Evolutionary conservation across 1,140 invertebrate species (phyloP).

Genomic region (Belonocnema kinseyi): DNA sequence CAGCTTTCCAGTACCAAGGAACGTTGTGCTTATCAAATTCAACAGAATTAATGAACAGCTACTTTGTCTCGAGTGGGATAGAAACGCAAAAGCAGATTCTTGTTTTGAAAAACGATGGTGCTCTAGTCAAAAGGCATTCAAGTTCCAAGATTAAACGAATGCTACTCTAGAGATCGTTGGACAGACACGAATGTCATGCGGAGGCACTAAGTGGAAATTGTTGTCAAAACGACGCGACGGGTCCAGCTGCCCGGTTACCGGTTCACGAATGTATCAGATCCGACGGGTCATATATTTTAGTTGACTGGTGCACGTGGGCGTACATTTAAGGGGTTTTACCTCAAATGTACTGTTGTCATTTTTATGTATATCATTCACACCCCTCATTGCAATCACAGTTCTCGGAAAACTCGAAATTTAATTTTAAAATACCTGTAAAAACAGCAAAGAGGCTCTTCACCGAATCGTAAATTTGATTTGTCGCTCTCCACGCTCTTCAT

Average conservation of each 20-base stretch:
- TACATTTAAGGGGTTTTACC: conserved; percentile 49
- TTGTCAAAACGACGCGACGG: conserved; percentile 70
- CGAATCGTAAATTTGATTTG: too few species aligned
- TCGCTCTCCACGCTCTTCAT: too few species aligned
- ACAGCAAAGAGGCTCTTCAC: too few species aligned
- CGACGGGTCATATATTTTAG: conserved; percentile 62
- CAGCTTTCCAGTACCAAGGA: neutral
- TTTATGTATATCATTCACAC: conserved; percentile 31
- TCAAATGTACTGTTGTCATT: conserved; percentile 50
- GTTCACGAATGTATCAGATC: conserved; percentile 50
- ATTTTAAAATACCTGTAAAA: too few species aligned
- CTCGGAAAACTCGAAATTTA: conserved; percentile 28
- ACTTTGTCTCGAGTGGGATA: neutral
- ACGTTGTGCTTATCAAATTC: neutral
- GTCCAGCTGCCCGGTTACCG: conserved; percentile 54
- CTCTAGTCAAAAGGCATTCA: conserved; percentile 27
- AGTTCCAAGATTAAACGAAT: conserved; percentile 34
- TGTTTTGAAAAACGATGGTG: conserved; percentile 13
- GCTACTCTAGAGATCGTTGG: conserved; percentile 55
- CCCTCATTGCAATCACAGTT: neutral
- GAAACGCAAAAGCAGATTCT: neutral
- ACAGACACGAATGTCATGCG: conserved; percentile 64
- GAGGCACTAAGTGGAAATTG: conserved; percentile 75
- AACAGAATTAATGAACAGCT: neutral
- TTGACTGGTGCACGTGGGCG: conserved; percentile 56